phyloP scores from a whole-genome alignment of 1,140 invertebrate genomes.

The Drosophila subobscura region DNA sequence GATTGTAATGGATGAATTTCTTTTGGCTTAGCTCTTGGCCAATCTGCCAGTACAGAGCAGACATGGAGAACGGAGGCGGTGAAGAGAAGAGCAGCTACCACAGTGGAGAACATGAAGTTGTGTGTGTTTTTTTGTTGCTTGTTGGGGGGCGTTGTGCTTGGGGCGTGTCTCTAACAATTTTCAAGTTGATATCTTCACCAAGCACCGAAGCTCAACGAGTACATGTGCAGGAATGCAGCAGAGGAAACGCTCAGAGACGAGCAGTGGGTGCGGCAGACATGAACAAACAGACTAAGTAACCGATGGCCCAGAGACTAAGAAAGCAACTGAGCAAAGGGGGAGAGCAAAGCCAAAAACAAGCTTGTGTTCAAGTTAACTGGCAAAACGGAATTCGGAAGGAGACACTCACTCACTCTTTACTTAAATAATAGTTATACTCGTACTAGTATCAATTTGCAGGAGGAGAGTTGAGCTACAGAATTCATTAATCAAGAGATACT shows the following conservation, averaged over 20 bases:
- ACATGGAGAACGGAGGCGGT: constrained; percentile 23
- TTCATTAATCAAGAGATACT: neutral
- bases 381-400: constrained; percentile 32
- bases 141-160: constrained; percentile 39
- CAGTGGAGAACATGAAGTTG: constrained; percentile 23
- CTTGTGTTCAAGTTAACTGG: constrained; percentile 12
- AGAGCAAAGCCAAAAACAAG: constrained; percentile 8
- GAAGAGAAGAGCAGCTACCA: neutral
- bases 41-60: constrained; percentile 17
- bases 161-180: constrained; percentile 49
- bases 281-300: constrained; percentile 45
- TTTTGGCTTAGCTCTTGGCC: constrained; percentile 42
- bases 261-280: neutral
- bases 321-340: constrained; percentile 4
- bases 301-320: constrained; percentile 32
- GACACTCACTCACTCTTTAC: neutral
- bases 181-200: constrained; percentile 61
- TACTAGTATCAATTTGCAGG: neutral
- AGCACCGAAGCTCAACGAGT: constrained; percentile 3
- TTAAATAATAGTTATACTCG: neutral
- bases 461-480: neutral
- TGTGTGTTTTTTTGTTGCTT: neutral
- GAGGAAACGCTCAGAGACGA: constrained; percentile 3
- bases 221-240: constrained; percentile 36
- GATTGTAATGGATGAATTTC: constrained; percentile 50